Base-by-base conservation (phyloP, 2,888 invertebrate genomes). In the Chirona hameri region DNA sequence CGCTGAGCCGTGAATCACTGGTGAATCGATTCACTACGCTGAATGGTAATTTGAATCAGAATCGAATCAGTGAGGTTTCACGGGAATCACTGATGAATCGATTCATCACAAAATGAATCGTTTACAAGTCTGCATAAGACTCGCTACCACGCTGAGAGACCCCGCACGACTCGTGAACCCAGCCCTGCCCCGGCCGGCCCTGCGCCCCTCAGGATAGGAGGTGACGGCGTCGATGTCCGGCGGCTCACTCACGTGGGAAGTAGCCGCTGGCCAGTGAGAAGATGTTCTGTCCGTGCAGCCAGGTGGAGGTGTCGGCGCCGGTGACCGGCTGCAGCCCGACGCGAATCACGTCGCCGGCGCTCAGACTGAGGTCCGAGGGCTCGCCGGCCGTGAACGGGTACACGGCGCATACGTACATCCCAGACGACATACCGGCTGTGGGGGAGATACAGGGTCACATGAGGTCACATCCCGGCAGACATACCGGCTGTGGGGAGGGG, bases 371-470 rank as follows among this genome's bases (percentile, higher is more conserved):
- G n/a, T 69, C 65, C 10, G 27, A 10, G 9, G n/a, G 9, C 1
- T 69, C 65, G 7, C 65, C 65, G 27, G 65, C 65, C n/a, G 27
- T n/a, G 65, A 69, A 69, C 65, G n/a, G 69, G 69, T 69, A 69
- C 29, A 69, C n/a, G 14, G 29, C 69, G 29, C 69, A 29, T 9
- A 29, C 69, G n/a, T 69, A 69, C 27, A 12, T 15, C 14, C 69
- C 69, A 0, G 69, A 5, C 10, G 69, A 14, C 69, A 69, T 69
- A 2, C 69, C 29, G 4, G 14, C 69, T 69, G 69, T 29, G n/a
- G 24, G 24, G 4, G 60, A 12, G 52, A 52, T 4, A 18, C 15
- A 18, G 52, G 52, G 52, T 39, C 39, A 39, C 39, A 39, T 39
- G 39, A 39, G 39, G 39, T 39, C 39, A 39, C 39, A 39, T 15